A percentile compares a stretch with the other conserved stretches of the same genome.
These are phyloP conservation scores for Elysia crispata DNA, from an alignment of 2,888 invertebrate genomes.

Conservation along the genomic window DNA sequence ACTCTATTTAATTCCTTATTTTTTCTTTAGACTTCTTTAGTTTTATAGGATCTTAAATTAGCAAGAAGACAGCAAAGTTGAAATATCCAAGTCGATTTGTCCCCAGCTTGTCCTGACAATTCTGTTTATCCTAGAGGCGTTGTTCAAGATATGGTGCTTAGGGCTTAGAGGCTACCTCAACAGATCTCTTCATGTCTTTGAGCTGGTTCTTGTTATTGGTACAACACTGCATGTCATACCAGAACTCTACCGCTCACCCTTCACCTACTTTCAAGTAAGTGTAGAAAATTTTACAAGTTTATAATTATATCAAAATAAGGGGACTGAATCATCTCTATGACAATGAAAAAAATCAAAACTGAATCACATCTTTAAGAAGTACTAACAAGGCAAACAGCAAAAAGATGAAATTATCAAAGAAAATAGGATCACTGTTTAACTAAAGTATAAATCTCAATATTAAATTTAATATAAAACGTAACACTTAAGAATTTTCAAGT, in stretches of 20 bases:
- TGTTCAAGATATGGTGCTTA: conserved; percentile 98
- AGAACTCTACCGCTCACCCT: conserved; percentile 90
- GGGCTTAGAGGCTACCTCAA: conserved; percentile 96
- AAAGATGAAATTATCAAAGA: too few species aligned
- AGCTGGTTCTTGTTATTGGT: conserved; percentile 93
- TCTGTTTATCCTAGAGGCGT: conserved; percentile 93
- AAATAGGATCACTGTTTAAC: too few species aligned
- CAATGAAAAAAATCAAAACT: too few species aligned
- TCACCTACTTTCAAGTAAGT: conserved; percentile 95
- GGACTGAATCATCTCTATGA: too few species aligned
- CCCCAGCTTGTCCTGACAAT: conserved; percentile 94
- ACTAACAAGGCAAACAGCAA: too few species aligned
- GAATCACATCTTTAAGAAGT: too few species aligned
- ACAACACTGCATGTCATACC: conserved; percentile 96
- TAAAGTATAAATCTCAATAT: too few species aligned
- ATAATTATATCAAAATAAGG: too few species aligned
- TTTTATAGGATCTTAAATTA: background rate
- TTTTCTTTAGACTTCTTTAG: too few species aligned
- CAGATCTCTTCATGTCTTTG: conserved; percentile 98
- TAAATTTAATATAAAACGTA: too few species aligned
- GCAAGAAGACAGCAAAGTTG: background rate
- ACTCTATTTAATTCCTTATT: too few species aligned
- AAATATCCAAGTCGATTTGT: conserved; percentile 63
- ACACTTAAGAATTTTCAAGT: too few species aligned
- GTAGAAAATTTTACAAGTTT: background rate